Percentiles rank a stretch among this genome's conserved stretches.
Conservation (phyloP, 2,797 vertebrate species). For the Phylloscopus collybita region DNA sequence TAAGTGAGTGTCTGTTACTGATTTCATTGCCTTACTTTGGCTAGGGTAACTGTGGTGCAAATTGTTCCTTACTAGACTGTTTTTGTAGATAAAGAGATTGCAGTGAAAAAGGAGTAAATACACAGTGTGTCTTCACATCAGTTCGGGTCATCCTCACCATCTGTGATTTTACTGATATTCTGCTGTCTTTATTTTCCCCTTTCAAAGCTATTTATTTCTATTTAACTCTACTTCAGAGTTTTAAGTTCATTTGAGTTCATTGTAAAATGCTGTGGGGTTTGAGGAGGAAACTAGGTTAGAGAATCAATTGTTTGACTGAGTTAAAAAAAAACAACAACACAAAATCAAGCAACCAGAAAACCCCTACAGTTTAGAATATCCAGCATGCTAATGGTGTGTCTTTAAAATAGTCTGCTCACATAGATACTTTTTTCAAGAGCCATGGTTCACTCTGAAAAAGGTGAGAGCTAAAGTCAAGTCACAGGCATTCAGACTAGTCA, state of each 20-base stretch:
- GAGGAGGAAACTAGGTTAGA: constrained; percentile 64
- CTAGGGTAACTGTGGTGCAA: neutral
- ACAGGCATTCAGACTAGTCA: neutral
- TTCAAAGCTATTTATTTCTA: neutral
- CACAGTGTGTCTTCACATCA: neutral
- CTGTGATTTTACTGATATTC: neutral
- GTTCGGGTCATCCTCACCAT: neutral
- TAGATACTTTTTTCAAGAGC: neutral
- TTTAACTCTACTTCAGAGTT: constrained; percentile 1
- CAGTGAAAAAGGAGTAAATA: neutral
- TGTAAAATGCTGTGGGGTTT: constrained; percentile 53
- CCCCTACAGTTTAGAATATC: neutral
- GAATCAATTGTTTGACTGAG: constrained; percentile 60
- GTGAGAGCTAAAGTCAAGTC: neutral
- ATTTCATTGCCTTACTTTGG: neutral
- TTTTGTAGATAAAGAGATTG: neutral
- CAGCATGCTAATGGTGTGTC: neutral
- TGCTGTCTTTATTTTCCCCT: neutral
- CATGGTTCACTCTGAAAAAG: neutral
- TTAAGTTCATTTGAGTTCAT: constrained; percentile 63
- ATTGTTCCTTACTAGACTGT: neutral
- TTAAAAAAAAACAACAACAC: neutral
- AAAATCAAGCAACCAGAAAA: neutral
- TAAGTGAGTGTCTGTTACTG: neutral
- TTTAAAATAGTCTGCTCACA: neutral